Percentiles rank a stretch among this genome's conserved stretches.
Conservation (phyloP, 2,797 vertebrate genomes). For the Cottoperca gobio region DNA sequence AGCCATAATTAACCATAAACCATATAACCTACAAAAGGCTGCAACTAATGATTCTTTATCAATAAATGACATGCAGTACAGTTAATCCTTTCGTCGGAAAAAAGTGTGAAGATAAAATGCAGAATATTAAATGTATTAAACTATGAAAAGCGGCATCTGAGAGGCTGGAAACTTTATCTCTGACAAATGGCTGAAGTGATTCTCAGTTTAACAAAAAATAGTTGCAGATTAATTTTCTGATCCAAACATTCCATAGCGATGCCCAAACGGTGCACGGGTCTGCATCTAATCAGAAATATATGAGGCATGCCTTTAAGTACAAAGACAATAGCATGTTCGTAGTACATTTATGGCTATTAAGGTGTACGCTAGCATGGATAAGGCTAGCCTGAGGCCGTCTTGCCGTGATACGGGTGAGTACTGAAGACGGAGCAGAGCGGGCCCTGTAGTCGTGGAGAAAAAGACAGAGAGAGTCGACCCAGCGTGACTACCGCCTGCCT, state of each 20-base stretch:
- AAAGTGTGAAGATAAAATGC: neutral
- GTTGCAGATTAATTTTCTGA: neutral
- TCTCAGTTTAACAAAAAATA: neutral
- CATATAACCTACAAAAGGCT: slow-evolving; percentile 22
- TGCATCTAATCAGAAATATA: slow-evolving; percentile 60
- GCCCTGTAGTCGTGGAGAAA: slow-evolving; percentile 71
- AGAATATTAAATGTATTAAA: neutral
- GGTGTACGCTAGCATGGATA: slow-evolving; percentile 51
- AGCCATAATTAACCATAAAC: slow-evolving; percentile 53
- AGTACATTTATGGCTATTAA: slow-evolving; percentile 50
- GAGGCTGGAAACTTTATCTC: neutral
- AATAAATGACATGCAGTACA: neutral
- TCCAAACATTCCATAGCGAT: slow-evolving; percentile 44
- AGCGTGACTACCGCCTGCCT: slow-evolving; percentile 86
- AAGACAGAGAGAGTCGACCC: slow-evolving; percentile 79
- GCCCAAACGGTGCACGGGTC: slow-evolving; percentile 39
- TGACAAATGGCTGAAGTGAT: neutral
- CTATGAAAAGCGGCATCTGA: neutral
- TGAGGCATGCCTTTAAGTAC: slow-evolving; percentile 67
- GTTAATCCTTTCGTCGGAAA: neutral
- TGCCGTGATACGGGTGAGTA: slow-evolving; percentile 62
- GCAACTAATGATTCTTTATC: slow-evolving; percentile 6
- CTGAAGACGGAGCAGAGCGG: slow-evolving; percentile 60
- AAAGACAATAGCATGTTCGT: slow-evolving; percentile 61
- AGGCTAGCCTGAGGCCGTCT: slow-evolving; percentile 62